phyloP scores from a whole-genome alignment of 2,888 invertebrate species.

The Boloria selene region DNA sequence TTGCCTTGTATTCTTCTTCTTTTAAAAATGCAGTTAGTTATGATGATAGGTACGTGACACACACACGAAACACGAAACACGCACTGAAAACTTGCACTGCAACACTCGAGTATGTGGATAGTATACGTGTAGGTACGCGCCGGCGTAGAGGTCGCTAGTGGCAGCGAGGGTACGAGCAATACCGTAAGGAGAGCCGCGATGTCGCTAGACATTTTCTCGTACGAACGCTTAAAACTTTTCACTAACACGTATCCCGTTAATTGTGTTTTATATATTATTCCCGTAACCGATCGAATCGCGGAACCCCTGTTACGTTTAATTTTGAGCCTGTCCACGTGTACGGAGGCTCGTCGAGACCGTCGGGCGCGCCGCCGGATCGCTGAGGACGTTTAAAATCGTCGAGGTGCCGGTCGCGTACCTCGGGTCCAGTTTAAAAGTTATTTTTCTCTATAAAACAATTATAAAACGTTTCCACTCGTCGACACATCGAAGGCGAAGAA shows the following conservation, averaged over 20 bases:
- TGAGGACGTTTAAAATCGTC: conserved; percentile 17
- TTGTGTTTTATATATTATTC: conserved; percentile 13
- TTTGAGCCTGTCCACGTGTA: too few species aligned
- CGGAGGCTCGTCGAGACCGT: too few species aligned
- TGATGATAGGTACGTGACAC: not conserved
- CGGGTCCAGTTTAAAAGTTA: conserved; percentile 28
- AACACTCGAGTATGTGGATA: too few species aligned
- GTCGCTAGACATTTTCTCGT: conserved; percentile 38
- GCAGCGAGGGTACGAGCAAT: conserved; percentile 20
- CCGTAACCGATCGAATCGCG: too few species aligned
- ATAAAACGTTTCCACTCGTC: not conserved
- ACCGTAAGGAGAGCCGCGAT: conserved; percentile 36
- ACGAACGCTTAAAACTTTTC: conserved; percentile 39
- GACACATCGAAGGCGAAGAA: conserved; percentile 15
- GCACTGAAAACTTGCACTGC: too few species aligned
- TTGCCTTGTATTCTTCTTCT: conserved; percentile 15
- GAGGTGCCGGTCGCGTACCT: conserved; percentile 12
- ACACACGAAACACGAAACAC: too few species aligned
- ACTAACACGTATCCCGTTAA: conserved; percentile 32
- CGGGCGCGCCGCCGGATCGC: not conserved
- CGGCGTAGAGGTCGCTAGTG: conserved; percentile 26
- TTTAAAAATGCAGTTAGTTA: not conserved
- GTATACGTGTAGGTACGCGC: not conserved
- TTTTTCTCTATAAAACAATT: conserved; percentile 21
- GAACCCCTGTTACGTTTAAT: too few species aligned